These are phyloP conservation scores for Chiridota heheva DNA, from an alignment of 35 echinoderm and acorn worm species.

Conservation along the genomic window DNA sequence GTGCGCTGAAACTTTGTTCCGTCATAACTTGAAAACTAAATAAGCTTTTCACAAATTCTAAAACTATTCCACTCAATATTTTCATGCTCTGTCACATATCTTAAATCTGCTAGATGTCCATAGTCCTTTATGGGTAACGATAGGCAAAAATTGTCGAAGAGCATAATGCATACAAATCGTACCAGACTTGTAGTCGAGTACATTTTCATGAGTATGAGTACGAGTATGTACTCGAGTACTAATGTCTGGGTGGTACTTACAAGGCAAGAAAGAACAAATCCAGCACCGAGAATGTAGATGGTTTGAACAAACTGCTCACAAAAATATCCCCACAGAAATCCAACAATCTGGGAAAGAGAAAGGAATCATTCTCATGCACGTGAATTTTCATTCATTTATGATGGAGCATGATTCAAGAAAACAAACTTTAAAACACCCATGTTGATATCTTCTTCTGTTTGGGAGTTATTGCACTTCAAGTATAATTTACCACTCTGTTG, in stretches of 20 bases:
- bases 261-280: conserved; percentile 89
- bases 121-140: too few species aligned
- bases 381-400: neutral
- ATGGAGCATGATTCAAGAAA: neutral
- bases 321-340: conserved; percentile 96
- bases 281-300: conserved; percentile 93
- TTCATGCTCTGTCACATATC: too few species aligned
- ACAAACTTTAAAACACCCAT: neutral
- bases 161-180: neutral
- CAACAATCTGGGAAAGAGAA: conserved; percentile 69
- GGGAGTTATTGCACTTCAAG: neutral
- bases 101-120: too few species aligned
- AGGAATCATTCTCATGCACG: too few species aligned
- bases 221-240: neutral
- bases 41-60: too few species aligned
- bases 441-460: neutral
- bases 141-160: neutral
- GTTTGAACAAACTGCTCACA: conserved; percentile 99
- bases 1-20: too few species aligned
- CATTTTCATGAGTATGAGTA: neutral
- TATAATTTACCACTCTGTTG: neutral
- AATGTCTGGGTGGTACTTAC: conserved; percentile 65
- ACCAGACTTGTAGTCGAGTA: too few species aligned
- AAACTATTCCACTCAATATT: too few species aligned
- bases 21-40: too few species aligned